These are phyloP conservation scores for Orthosia cruda DNA, from an alignment of 2,888 invertebrate species.

Conservation along the genomic window DNA sequence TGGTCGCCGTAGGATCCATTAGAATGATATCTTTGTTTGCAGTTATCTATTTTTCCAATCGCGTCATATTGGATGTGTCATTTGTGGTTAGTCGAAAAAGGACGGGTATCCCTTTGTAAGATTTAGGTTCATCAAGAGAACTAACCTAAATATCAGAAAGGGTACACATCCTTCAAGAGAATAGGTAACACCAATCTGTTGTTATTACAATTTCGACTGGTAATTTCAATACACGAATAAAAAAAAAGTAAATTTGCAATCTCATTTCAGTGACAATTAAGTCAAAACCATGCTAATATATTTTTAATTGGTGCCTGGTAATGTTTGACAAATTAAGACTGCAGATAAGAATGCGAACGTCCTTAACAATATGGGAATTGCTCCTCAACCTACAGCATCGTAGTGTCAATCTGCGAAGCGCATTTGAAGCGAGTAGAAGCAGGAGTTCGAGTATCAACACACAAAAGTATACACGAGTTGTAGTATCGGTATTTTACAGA, in stretches of 20 bases:
- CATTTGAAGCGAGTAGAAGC: background rate
- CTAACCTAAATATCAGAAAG: too few species aligned
- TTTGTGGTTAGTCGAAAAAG: background rate
- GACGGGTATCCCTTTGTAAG: background rate
- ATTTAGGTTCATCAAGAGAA: background rate
- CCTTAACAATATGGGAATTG: too few species aligned
- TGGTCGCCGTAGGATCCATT: background rate
- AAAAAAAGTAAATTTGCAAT: too few species aligned
- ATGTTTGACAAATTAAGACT: too few species aligned
- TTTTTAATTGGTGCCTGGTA: too few species aligned
- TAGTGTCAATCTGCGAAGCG: too few species aligned
- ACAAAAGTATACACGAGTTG: background rate
- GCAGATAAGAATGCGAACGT: too few species aligned
- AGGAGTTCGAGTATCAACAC: background rate
- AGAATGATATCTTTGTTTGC: background rate
- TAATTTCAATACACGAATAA: too few species aligned
- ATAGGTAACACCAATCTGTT: background rate
- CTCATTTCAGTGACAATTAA: too few species aligned
- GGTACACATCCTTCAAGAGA: background rate
- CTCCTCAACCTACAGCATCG: too few species aligned
- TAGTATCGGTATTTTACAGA: background rate
- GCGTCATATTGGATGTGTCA: too few species aligned
- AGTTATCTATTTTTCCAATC: background rate
- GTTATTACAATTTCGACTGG: background rate
- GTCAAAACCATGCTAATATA: too few species aligned